phyloP scores from a whole-genome alignment of 2,888 invertebrate species.

The Yponomeuta cagnagella region DNA sequence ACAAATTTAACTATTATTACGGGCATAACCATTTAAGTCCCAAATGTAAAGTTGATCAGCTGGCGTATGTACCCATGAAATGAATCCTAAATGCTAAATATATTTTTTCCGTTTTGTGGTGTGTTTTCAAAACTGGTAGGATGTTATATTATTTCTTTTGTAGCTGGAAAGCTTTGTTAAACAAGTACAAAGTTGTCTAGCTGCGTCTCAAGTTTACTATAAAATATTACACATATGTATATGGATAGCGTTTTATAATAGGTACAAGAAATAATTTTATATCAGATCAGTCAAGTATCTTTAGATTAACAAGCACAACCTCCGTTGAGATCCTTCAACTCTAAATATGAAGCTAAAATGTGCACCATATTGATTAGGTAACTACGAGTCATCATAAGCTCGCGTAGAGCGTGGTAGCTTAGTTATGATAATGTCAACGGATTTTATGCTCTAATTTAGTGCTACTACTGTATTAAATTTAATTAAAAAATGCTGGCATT shows the following conservation, averaged over 20 bases:
- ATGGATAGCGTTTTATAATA: neutral
- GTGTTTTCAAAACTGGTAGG: neutral
- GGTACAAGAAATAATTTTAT: constrained; percentile 3
- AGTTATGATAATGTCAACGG: neutral
- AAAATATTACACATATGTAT: neutral
- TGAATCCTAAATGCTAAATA: no score
- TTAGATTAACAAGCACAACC: neutral
- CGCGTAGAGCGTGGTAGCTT: neutral
- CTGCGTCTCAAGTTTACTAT: neutral
- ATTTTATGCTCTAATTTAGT: neutral
- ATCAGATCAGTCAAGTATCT: neutral
- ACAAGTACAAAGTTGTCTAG: neutral
- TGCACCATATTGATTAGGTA: neutral
- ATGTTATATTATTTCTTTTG: neutral
- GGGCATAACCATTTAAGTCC: no score
- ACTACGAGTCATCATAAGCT: neutral
- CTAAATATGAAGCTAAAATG: neutral
- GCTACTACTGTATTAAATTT: neutral
- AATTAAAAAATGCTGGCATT: neutral
- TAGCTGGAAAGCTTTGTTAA: neutral
- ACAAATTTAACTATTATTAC: no score
- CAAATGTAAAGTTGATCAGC: no score
- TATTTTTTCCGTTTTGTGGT: neutral
- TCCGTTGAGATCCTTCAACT: neutral
- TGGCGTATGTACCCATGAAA: no score